phyloP scores from a whole-genome alignment of 2,113 vertebrate species.

The Diglossa brunneiventris region DNA sequence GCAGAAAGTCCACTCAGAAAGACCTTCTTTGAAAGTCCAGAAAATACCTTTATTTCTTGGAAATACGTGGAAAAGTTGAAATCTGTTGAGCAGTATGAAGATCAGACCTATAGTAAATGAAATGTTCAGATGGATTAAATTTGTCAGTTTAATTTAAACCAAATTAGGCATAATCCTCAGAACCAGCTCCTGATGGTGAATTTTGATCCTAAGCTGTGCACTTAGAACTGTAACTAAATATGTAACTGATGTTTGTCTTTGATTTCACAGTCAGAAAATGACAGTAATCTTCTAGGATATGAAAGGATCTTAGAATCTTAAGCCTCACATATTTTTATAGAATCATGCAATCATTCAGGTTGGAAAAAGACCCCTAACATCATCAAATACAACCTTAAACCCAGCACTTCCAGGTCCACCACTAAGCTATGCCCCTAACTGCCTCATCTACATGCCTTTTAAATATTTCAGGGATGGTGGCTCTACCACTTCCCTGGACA shows the following conservation, averaged over 20 bases:
- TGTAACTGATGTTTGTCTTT: not conserved
- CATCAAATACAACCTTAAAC: not conserved
- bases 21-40: conserved; percentile 43
- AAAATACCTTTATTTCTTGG: conserved; percentile 61
- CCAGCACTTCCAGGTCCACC: not conserved
- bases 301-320: not conserved
- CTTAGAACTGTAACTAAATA: not conserved
- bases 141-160: conserved; percentile 80
- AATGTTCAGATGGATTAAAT: conserved; percentile 70
- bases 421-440: not conserved
- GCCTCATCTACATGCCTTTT: accelerated
- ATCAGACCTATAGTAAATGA: conserved; percentile 75
- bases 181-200: conserved; percentile 79
- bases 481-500: not conserved
- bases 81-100: conserved; percentile 74
- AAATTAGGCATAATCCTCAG: conserved; percentile 65
- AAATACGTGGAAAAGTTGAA: conserved; percentile 76
- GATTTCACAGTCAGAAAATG: not conserved
- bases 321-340: not conserved
- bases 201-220: conserved; percentile 78
- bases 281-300: not conserved
- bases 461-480: not conserved
- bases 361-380: not conserved
- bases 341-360: not conserved
- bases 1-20: conserved; percentile 18